These are phyloP conservation scores for Saimiri boliviensis DNA, from an alignment of 2,113 vertebrate genomes.

Conservation along the genomic window DNA sequence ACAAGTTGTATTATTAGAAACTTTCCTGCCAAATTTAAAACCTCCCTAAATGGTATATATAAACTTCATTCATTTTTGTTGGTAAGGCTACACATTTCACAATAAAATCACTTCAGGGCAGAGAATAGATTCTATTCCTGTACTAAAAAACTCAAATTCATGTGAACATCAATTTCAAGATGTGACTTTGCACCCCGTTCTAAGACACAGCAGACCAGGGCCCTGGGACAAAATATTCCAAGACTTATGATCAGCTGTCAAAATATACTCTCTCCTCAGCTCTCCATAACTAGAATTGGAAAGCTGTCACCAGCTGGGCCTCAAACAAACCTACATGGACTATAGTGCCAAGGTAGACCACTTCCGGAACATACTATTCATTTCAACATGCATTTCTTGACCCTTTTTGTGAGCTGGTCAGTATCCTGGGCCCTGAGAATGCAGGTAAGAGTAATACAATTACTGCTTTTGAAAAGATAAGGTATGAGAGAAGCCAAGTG, in stretches of 20 bases:
- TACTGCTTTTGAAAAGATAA: neutral
- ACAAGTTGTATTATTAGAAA: neutral
- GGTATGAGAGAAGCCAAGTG: neutral
- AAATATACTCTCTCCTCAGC: constrained; percentile 42
- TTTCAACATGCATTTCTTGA: neutral
- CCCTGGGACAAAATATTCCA: constrained; percentile 42
- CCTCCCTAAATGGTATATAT: neutral
- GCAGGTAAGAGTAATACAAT: neutral
- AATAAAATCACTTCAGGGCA: constrained; percentile 34
- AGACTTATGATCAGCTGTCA: constrained; percentile 54
- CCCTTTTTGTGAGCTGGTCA: neutral
- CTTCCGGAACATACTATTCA: constrained; percentile 37
- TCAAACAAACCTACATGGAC: neutral
- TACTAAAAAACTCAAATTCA: neutral
- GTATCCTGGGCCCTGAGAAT: neutral
- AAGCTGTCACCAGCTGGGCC: neutral
- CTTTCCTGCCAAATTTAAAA: neutral
- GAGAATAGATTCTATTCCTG: neutral
- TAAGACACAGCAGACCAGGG: neutral
- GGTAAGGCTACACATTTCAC: constrained; percentile 10
- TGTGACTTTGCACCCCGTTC: constrained; percentile 14
- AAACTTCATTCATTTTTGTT: constrained; percentile 18
- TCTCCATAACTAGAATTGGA: neutral
- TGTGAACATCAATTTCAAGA: constrained; percentile 33
- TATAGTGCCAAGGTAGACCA: constrained; percentile 20